Evolutionary conservation across 1,140 invertebrate genomes (phyloP), one percentile per base, ranked within the genome.

Genomic region (Halictus rubicundus): DNA sequence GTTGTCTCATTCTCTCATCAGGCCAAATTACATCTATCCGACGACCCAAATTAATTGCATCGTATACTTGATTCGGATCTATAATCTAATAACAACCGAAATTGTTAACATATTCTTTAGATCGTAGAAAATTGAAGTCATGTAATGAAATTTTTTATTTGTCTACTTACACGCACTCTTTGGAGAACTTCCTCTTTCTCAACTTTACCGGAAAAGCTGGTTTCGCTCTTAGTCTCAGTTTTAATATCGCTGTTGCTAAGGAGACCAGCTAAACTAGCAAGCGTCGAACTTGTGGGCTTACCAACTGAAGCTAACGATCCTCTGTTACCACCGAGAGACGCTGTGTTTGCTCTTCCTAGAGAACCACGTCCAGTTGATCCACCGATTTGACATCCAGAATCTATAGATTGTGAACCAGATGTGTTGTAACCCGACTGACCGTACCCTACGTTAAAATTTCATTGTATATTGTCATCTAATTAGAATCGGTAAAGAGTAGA

Each of bases 21-120:
- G 98, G 98, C 98, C 98, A 99, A 63, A 96, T 95, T 0, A 98
- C 97, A 90, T 98, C 98, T 68, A 98, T 98, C 69, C 97, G 94
- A 68, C 97, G 94, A 25, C 97, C 97, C 71, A 98, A 93, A 92
- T 99, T 98, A 59, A 99, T 96, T 70, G 96, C 97, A 90, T 98
- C 97, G 89, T 97, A 98, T 9, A 98, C 96, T 90, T 96, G 94
- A 92, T 95, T 95, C 6, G 95, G 95, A 93, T 97, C 96, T 77
- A 95, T 93, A 27, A 79, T 79, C 78, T 83, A 68, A 69, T 39
- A 68, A 71, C 46, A 66, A 73, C 64, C 77, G 27, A 46, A 69
- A 14, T 1, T 59, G 54, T 21, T 6, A 66, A 39, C 12, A n/a
- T 39, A 9, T 2, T 42, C 14, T 68, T 23, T 2, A 23, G 0